Percentiles rank a stretch among this genome's conserved stretches.
These are phyloP conservation scores for Choloepus didactylus DNA, from an alignment of 2,797 vertebrate genomes.

Conservation along the genomic window DNA sequence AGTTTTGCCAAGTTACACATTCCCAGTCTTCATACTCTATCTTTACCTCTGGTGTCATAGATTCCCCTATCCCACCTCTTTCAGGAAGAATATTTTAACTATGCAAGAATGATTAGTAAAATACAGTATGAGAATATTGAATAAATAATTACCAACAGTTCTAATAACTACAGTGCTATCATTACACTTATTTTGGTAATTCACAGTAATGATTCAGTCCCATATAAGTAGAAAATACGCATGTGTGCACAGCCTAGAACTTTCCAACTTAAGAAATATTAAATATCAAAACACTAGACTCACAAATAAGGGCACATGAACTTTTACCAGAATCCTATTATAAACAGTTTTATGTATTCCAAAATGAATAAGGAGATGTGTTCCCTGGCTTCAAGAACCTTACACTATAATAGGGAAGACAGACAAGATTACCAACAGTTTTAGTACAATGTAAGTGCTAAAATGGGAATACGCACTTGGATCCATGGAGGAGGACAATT, in stretches of 20 bases:
- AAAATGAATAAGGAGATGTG: slow-evolving; percentile 15
- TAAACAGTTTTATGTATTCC: background rate
- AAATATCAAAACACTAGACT: background rate
- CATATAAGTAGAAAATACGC: background rate
- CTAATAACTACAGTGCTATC: background rate
- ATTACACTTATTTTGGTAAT: background rate
- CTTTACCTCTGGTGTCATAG: no score
- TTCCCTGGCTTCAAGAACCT: background rate
- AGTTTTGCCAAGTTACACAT: no score
- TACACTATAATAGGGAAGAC: background rate
- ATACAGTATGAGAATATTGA: slow-evolving; percentile 1
- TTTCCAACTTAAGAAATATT: slow-evolving; percentile 15
- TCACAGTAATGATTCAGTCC: background rate
- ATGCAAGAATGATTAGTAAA: slow-evolving; percentile 11
- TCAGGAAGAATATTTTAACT: background rate
- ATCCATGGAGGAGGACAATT: background rate
- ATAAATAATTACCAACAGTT: slow-evolving; percentile 24
- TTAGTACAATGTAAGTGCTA: background rate
- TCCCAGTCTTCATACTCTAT: no score
- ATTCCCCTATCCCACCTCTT: no score
- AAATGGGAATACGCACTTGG: background rate
- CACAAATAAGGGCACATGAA: background rate
- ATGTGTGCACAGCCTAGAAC: background rate
- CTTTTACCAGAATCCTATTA: background rate
- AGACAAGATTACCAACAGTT: background rate